Evolutionary conservation across 1,140 invertebrate species (phyloP), one percentile per base, ranked within the genome.

Genomic region (Drosophila kohkoa): DNA sequence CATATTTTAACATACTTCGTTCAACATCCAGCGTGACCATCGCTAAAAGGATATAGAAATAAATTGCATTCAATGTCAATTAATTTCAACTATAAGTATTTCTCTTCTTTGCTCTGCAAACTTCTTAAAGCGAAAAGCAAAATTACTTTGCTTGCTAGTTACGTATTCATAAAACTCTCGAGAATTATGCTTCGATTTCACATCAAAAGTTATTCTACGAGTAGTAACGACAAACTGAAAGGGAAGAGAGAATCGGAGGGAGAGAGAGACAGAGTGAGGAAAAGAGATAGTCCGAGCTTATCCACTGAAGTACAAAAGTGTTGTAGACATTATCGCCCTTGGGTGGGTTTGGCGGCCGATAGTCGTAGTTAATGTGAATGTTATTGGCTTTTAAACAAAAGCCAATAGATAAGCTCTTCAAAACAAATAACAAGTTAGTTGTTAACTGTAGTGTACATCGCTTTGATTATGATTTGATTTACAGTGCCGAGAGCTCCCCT

Each of bases 351-450:
- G 38, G n/a, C 48, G 38, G n/a, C 48, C 16, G 58, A 67, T 68
- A 74, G 55, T 32, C 46, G 49, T 7, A 15, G 38, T 35, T 73
- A 67, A 68, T 74, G 48, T 52, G 16, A 13, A 69, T 75, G 58
- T 75, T 75, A 75, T 75, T 75, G 58, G 43, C 38, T 51, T 75
- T 75, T 75, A 75, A 75, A 70, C 58, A 69, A 70, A 63, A 43
- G n/a, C 11, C 41, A n/a, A n/a, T 58, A 63, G 72, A 75, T 75
- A 75, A 70, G 43, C 51, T 11, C 58, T 51, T 54, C 58, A 70
- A 75, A 75, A 32, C 66, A 63, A 75, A 63, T 35, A 69, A 63
- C 35, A 57, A 63, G n/a, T 49, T 38, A 70, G 72, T 75, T 70
- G 72, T 75, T 74, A 68, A 69, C 49, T 60, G 49, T 62, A 46